Percentiles rank a stretch among this genome's conserved stretches.
phyloP scores from a whole-genome alignment of 2,888 invertebrate genomes.

The Neoscelio sp. region DNA sequence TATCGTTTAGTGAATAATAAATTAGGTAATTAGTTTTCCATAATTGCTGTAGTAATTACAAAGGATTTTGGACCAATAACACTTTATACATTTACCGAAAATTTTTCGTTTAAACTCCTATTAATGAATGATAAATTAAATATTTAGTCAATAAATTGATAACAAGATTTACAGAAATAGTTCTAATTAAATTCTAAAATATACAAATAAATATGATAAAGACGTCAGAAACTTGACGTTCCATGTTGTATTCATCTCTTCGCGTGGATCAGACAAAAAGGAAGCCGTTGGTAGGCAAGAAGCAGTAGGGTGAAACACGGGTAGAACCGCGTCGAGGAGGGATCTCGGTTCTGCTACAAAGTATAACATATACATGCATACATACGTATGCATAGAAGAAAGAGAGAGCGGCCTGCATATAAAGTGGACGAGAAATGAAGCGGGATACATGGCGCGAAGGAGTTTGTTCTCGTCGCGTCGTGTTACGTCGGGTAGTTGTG shows the following conservation, averaged over 20 bases:
- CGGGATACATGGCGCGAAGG: slow-evolving; percentile 72
- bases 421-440: slow-evolving; percentile 82
- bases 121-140: no score
- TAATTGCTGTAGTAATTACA: no score
- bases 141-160: no score
- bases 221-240: background rate
- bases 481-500: slow-evolving; percentile 71
- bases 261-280: slow-evolving; percentile 53
- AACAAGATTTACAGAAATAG: no score
- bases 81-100: no score
- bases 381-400: slow-evolving; percentile 52
- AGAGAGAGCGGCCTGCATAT: slow-evolving; percentile 79
- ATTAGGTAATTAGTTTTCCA: no score
- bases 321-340: slow-evolving; percentile 16
- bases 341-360: slow-evolving; percentile 50
- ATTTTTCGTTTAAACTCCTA: no score
- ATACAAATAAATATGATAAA: no score
- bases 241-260: slow-evolving; percentile 45
- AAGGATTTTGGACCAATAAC: no score
- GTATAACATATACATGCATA: slow-evolving; percentile 33
- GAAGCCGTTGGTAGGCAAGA: slow-evolving; percentile 53
- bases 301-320: slow-evolving; percentile 39
- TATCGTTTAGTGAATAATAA: no score
- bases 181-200: no score
- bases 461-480: slow-evolving; percentile 69